Conservation (phyloP, 2,113 vertebrate genomes). For the Nanorana parkeri region DNA sequence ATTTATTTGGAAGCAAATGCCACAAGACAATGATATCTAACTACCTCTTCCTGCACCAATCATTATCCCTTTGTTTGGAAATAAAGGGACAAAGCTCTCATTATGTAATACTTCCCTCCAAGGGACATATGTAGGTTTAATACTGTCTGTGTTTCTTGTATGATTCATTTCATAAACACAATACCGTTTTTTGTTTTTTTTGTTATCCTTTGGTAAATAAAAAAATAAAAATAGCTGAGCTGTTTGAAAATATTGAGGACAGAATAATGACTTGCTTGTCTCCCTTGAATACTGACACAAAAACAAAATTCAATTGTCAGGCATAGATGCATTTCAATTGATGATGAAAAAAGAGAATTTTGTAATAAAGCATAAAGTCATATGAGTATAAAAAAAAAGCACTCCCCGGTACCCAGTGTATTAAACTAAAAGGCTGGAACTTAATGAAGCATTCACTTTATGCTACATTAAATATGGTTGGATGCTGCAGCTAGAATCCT, state of each 20-base stretch:
- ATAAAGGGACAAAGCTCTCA: slow-evolving; percentile 35
- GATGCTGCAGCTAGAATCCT: no score
- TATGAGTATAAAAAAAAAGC: no score
- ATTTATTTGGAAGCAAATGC: slow-evolving; percentile 17
- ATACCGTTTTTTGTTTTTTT: slow-evolving; percentile 42
- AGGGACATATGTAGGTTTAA: slow-evolving; percentile 31
- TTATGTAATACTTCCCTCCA: slow-evolving; percentile 29
- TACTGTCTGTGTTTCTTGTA: not conserved
- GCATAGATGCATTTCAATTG: not conserved
- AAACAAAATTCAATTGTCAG: not conserved
- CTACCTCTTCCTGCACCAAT: slow-evolving; percentile 26
- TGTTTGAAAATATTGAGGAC: slow-evolving; percentile 20
- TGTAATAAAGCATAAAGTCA: no score
- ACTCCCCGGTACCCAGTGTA: no score
- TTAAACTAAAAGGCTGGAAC: no score
- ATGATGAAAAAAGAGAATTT: not conserved
- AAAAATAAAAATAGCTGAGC: not conserved
- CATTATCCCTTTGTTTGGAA: slow-evolving; percentile 21
- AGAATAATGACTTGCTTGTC: slow-evolving; percentile 20
- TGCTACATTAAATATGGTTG: no score
- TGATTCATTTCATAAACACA: slow-evolving; percentile 44
- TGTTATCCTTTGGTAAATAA: slow-evolving; percentile 15
- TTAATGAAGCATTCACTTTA: no score
- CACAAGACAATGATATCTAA: slow-evolving; percentile 21
- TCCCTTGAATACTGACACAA: not conserved